Evolutionary conservation across 2,797 vertebrate genomes (phyloP).

Genomic region (Sebastes goodei): DNA sequence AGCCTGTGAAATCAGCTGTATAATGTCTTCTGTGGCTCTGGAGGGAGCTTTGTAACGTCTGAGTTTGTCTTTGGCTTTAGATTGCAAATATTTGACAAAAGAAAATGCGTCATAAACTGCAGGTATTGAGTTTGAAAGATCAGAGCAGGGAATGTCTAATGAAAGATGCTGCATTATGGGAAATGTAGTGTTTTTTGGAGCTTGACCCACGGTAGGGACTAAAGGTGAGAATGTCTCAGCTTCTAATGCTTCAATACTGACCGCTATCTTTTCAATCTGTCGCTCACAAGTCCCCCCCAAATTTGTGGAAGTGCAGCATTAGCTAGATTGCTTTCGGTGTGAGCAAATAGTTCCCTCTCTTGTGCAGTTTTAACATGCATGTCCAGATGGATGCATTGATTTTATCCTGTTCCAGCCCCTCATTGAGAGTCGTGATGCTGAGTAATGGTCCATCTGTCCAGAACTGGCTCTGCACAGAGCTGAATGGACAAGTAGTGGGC

Average conservation of each 20-base stretch:
- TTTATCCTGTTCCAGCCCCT: constrained; percentile 43
- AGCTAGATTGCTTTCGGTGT: background rate
- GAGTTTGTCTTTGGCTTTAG: background rate
- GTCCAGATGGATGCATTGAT: constrained; percentile 56
- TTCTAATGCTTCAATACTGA: background rate
- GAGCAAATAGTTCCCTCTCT: constrained; percentile 9
- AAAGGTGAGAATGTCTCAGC: background rate
- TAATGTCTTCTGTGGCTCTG: background rate
- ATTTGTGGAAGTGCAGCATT: background rate
- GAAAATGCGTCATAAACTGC: background rate
- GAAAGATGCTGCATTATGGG: background rate
- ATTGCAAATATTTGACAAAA: background rate
- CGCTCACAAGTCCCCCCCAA: background rate
- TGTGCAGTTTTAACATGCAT: background rate
- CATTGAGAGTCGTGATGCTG: constrained; percentile 61
- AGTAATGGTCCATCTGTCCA: constrained; percentile 71
- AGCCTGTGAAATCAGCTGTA: background rate
- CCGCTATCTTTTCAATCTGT: background rate
- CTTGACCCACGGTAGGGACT: accelerated
- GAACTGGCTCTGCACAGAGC: constrained; percentile 20
- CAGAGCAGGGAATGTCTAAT: background rate
- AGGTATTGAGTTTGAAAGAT: background rate
- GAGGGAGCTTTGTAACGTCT: background rate
- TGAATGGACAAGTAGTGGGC: constrained; percentile 56
- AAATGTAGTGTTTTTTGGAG: background rate